phyloP scores from a whole-genome alignment of 1,140 invertebrate species.

The Wasmannia auropunctata region DNA sequence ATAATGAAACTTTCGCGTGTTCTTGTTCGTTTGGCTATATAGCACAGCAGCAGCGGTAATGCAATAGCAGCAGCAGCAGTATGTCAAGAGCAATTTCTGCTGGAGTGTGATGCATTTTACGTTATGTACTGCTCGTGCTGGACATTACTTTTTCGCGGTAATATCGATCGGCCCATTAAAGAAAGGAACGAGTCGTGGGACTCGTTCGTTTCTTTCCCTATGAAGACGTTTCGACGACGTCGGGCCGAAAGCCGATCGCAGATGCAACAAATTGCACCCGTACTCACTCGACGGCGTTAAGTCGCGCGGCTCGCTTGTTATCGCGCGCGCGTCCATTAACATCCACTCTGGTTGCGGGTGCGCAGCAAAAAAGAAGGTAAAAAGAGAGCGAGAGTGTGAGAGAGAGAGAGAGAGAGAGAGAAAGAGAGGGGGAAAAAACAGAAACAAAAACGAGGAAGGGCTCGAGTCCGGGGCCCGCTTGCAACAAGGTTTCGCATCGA shows the following conservation, averaged over 20 bases:
- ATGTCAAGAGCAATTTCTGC: neutral
- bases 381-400: neutral
- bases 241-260: slow-evolving; percentile 44
- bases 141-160: neutral
- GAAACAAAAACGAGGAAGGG: neutral
- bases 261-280: slow-evolving; percentile 56
- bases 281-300: slow-evolving; percentile 50
- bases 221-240: slow-evolving; percentile 47
- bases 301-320: slow-evolving; percentile 56
- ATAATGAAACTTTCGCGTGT: neutral
- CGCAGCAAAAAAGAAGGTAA: neutral
- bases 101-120: neutral
- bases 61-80: neutral
- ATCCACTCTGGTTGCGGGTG: slow-evolving; percentile 57
- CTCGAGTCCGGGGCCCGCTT: neutral
- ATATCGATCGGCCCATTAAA: slow-evolving; percentile 16
- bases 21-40: neutral
- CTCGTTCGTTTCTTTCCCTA: slow-evolving; percentile 40
- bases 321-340: slow-evolving; percentile 57
- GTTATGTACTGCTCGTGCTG: neutral
- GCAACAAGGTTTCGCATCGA: slow-evolving; percentile 67
- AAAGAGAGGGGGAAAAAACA: neutral
- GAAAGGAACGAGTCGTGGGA: neutral
- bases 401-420: neutral
- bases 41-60: neutral